phyloP scores from a whole-genome alignment of 2,888 invertebrate species.

The Agrochola macilenta region DNA sequence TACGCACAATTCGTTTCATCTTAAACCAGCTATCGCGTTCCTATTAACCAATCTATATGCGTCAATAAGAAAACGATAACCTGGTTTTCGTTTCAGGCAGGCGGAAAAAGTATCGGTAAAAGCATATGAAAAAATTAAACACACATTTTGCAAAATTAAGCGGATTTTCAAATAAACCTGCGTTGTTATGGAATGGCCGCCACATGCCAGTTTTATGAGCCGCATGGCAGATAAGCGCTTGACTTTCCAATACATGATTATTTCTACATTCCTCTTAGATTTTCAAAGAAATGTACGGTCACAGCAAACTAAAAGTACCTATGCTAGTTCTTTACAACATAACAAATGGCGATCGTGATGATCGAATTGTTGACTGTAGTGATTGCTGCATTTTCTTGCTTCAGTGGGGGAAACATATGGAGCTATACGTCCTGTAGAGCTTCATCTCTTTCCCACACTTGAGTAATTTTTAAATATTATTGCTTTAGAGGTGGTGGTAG shows the following conservation, averaged over 20 bases:
- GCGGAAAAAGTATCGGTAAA: background rate
- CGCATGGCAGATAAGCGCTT: constrained; percentile 50
- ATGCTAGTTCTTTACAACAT: background rate
- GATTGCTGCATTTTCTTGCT: too few species aligned
- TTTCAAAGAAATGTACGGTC: background rate
- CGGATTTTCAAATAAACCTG: constrained; percentile 32
- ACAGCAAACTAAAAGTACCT: background rate
- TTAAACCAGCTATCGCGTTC: constrained; percentile 16
- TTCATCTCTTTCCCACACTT: too few species aligned
- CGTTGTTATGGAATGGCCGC: constrained; percentile 19
- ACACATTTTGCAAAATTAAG: constrained; percentile 16
- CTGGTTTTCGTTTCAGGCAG: constrained; percentile 35
- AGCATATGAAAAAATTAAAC: background rate
- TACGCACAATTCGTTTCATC: background rate
- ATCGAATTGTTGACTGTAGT: background rate
- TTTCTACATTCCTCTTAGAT: background rate
- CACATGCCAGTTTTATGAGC: constrained; percentile 53
- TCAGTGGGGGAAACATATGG: too few species aligned
- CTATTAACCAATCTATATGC: constrained; percentile 31
- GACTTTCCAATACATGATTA: constrained; percentile 35
- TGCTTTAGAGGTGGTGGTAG: too few species aligned
- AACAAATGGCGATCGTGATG: background rate
- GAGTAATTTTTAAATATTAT: too few species aligned
- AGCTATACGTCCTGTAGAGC: too few species aligned
- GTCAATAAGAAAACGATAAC: constrained; percentile 41